phyloP scores from a whole-genome alignment of 2,113 vertebrate genomes.

The Notiomystis cincta region DNA sequence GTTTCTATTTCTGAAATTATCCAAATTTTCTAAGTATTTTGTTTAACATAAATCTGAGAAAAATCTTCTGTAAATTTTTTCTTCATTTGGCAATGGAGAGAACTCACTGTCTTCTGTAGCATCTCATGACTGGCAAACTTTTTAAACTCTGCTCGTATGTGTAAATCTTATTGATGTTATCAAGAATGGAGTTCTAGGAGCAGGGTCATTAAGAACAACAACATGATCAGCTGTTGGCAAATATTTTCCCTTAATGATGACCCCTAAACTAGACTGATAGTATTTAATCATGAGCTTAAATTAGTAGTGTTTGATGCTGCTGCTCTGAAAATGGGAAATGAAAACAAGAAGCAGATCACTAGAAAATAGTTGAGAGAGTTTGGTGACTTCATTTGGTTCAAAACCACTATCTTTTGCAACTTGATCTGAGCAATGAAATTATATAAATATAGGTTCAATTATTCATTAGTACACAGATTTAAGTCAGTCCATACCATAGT shows the following conservation, averaged over 20 bases:
- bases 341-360: not conserved
- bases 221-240: not conserved
- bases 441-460: not conserved
- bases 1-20: not conserved
- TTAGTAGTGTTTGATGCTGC: not conserved
- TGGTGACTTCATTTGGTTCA: not conserved
- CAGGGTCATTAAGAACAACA: not conserved
- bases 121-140: not conserved
- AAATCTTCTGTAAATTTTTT: not conserved
- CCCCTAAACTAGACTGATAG: not conserved
- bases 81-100: not conserved
- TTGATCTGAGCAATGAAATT: not conserved
- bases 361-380: not conserved
- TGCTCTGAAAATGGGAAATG: not conserved
- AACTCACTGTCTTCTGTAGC: not conserved
- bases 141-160: not conserved
- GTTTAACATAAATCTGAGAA: not conserved
- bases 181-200: not conserved
- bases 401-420: not conserved
- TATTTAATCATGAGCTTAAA: constrained; percentile 19
- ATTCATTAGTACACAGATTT: not conserved
- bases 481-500: not conserved
- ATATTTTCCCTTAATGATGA: not conserved
- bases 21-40: not conserved
- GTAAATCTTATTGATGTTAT: not conserved